phyloP scores from a whole-genome alignment of 2,113 vertebrate species.

The Hypomesus transpacificus region DNA sequence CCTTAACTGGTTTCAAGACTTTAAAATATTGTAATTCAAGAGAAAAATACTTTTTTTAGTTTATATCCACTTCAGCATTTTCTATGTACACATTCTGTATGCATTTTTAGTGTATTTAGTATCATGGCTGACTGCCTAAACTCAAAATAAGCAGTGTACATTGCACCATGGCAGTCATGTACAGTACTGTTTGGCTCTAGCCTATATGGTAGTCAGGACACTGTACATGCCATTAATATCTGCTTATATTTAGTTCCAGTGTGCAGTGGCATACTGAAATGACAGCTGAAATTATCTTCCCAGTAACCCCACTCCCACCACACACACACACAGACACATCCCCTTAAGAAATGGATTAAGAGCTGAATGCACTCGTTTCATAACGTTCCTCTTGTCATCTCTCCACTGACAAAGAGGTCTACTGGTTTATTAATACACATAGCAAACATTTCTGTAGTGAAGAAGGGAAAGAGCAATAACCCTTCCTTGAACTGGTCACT shows the following conservation, averaged over 20 bases:
- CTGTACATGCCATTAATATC: conserved; percentile 64
- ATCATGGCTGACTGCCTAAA: conserved; percentile 30
- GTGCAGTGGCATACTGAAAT: conserved; percentile 47
- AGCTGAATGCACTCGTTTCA: conserved; percentile 54
- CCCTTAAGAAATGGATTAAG: conserved; percentile 48
- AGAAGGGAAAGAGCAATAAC: conserved; percentile 25
- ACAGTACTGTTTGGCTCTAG: conserved; percentile 43
- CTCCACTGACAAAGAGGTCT: conserved; percentile 44
- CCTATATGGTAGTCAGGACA: conserved; percentile 51
- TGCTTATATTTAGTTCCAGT: conserved; percentile 69
- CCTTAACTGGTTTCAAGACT: too few species aligned
- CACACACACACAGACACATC: conserved; percentile 14
- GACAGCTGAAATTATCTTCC: conserved; percentile 64
- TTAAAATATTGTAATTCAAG: too few species aligned
- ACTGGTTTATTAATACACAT: conserved; percentile 56
- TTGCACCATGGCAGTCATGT: conserved; percentile 42
- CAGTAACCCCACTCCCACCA: conserved; percentile 5
- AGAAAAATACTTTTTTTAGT: too few species aligned
- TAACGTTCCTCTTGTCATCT: conserved; percentile 50
- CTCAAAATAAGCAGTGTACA: conserved; percentile 33
- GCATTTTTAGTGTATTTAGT: too few species aligned
- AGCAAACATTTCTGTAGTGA: conserved; percentile 5
- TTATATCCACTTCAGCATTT: too few species aligned
- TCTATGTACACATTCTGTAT: too few species aligned
- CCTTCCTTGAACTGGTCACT: conserved; percentile 35